These are phyloP conservation scores for Cavia porcellus DNA, from an alignment of 2,113 vertebrate species.

Conservation along the genomic window DNA sequence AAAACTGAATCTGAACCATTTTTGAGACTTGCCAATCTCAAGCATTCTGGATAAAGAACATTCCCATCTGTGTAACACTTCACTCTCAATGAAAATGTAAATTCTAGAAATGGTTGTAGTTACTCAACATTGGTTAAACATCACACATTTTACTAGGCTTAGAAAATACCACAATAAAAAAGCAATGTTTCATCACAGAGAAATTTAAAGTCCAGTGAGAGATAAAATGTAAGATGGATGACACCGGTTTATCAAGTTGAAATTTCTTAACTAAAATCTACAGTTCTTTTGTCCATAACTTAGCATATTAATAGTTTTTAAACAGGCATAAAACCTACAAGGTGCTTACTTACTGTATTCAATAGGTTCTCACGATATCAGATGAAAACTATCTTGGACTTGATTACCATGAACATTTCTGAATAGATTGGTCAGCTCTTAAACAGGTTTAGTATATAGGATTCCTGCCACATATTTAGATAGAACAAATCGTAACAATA, in stretches of 20 bases:
- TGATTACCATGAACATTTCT: background rate
- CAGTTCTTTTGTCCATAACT: background rate
- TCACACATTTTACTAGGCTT: constrained; percentile 2
- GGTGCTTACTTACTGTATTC: background rate
- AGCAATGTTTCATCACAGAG: background rate
- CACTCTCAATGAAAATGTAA: constrained; percentile 10
- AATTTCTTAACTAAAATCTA: constrained; percentile 13
- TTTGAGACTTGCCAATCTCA: background rate
- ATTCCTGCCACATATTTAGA: background rate
- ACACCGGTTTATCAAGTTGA: background rate
- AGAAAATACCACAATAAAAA: background rate
- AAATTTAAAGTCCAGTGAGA: background rate
- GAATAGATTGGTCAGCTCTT: constrained; percentile 17
- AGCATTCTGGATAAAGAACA: background rate
- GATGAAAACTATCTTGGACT: background rate
- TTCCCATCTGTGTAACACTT: background rate
- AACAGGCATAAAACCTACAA: background rate
- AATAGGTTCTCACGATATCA: background rate
- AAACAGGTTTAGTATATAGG: background rate
- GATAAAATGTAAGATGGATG: background rate
- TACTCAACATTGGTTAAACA: background rate
- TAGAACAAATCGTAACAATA: background rate
- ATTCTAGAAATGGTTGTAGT: background rate
- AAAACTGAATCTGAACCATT: background rate
- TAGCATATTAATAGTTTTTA: background rate